Conservation (phyloP, 2,113 vertebrate genomes). For the Solea solea region DNA sequence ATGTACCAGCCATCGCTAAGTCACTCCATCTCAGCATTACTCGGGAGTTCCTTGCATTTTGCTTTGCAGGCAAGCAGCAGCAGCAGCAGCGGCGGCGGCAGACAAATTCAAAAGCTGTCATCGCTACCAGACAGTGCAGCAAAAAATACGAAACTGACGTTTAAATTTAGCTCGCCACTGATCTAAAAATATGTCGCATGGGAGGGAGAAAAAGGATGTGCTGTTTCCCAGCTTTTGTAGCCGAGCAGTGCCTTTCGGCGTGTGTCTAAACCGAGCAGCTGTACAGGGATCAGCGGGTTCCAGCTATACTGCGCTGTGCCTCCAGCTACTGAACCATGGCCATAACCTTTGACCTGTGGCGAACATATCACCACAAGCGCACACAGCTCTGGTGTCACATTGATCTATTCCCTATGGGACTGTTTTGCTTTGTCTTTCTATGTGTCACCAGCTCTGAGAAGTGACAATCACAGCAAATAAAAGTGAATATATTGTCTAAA, state of each 20-base stretch:
- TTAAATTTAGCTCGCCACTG: slow-evolving; percentile 62
- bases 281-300: slow-evolving; percentile 37
- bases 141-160: slow-evolving; percentile 51
- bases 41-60: slow-evolving; percentile 2
- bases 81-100: slow-evolving; percentile 8
- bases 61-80: slow-evolving; percentile 29
- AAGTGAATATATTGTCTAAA: not conserved
- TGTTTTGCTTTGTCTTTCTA: not conserved
- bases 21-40: slow-evolving; percentile 17
- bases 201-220: slow-evolving; percentile 20
- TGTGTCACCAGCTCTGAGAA: slow-evolving; percentile 16
- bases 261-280: slow-evolving; percentile 51
- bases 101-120: slow-evolving; percentile 25
- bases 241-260: slow-evolving; percentile 33
- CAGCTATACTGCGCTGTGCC: slow-evolving; percentile 40
- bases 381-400: slow-evolving; percentile 52
- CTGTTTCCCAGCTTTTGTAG: slow-evolving; percentile 40
- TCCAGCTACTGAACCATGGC: slow-evolving; percentile 54
- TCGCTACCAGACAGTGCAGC: slow-evolving; percentile 24
- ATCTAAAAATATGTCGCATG: slow-evolving; percentile 66
- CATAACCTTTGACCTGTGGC: slow-evolving; percentile 65
- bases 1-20: not conserved
- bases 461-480: not conserved
- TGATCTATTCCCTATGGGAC: slow-evolving; percentile 44
- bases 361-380: slow-evolving; percentile 33